Evolutionary conservation across 92 coral and sea anemone species (phyloP).

Genomic region (Blastomussa wellsi): DNA sequence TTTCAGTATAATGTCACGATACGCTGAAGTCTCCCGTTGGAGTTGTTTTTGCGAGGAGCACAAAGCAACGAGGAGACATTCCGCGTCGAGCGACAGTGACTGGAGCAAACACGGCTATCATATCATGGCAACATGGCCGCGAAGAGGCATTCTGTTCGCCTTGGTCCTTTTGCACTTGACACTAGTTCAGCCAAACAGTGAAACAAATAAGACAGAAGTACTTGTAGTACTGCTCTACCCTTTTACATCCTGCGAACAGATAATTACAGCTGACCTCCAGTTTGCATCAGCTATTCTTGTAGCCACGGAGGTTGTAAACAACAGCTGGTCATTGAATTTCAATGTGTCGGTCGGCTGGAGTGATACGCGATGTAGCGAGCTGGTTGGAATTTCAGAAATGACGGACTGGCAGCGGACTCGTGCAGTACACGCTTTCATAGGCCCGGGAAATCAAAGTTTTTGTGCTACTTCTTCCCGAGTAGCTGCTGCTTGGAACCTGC

Average conservation of each 20-base stretch:
- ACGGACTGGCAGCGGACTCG: conserved; percentile 65
- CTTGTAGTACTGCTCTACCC: conserved; percentile 54
- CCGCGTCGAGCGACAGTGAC: neutral
- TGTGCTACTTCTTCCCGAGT: conserved; percentile 80
- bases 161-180: neutral
- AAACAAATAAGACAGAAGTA: neutral
- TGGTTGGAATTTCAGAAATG: conserved; percentile 69
- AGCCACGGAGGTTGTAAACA: conserved; percentile 70
- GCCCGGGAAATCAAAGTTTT: conserved; percentile 77
- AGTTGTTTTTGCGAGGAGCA: neutral
- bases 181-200: neutral
- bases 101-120: neutral
- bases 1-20: neutral
- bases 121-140: conserved; percentile 27
- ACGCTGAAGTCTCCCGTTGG: neutral
- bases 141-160: neutral
- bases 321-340: conserved; percentile 39
- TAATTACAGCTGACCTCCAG: conserved; percentile 38
- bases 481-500: conserved; percentile 85
- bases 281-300: conserved; percentile 71
- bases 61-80: neutral
- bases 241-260: conserved; percentile 38
- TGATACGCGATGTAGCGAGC: conserved; percentile 74
- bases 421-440: conserved; percentile 78
- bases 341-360: conserved; percentile 61